Evolutionary conservation across 2,888 invertebrate genomes (phyloP), one percentile per base, ranked within the genome.

Genomic region (Lottia gigantea): DNA sequence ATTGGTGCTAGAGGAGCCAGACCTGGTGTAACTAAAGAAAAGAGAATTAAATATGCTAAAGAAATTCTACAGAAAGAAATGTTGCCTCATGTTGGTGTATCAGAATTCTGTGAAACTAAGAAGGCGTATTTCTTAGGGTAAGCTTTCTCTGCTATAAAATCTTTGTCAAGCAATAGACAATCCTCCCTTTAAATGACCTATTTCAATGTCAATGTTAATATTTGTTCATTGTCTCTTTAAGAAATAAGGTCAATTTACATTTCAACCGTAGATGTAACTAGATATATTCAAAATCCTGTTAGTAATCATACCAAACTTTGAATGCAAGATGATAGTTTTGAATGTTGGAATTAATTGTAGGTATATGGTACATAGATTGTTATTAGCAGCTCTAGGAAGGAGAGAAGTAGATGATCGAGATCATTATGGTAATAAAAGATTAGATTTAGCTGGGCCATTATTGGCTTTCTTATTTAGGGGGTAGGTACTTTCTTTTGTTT

Each of bases 61-160:
- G 99, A 99, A 93, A 99, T 99, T 90, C 91, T 99, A 75, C 99
- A 99, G 87, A 99, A 99, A 86, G 99, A 99, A 94, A 97, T 98
- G 96, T 91, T 99, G 82, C 99, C 99, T 0, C 99, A 99, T 90
- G 98, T 99, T 72, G 99, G 99, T 78, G 97, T 99, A 0, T 97
- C 98, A 61, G 98, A 99, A 88, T 98, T 98, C 89, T 99, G 99
- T 91, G 99, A 99, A 90, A 99, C 99, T 0, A 99, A 98, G 88
- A 99, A 99, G 87, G 99, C 99, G 0, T 98, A 98, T 87, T 98
- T 97, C 87, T 91, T 98, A 78, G 97, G 97, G 86, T 91, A 84
- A 82, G 76, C 62, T n/a, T 67, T 64, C 8, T n/a, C 40, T 40
- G 1, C 40, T 40, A 8, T 40, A 11, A 8, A 8, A 40, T 40